Evolutionary conservation across 2,888 invertebrate species (phyloP).

Genomic region (Selenia dentaria): DNA sequence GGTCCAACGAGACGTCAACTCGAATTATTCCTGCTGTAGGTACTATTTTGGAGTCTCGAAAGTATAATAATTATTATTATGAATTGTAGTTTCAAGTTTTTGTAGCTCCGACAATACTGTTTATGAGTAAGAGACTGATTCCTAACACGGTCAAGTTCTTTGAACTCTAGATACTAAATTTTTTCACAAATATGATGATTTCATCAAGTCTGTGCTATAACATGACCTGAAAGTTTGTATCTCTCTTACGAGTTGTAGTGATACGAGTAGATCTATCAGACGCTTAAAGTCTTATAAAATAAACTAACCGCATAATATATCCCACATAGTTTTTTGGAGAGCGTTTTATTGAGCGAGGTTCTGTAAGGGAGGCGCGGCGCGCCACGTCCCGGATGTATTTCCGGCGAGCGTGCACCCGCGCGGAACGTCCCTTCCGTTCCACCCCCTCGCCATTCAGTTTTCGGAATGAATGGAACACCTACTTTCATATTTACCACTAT

Average conservation of each 20-base stretch:
- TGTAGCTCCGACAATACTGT: constrained; percentile 10
- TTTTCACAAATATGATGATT: too few relatives aligned
- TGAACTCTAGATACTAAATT: too few relatives aligned
- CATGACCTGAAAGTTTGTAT: too few relatives aligned
- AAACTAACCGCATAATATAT: neutral
- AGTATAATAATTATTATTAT: too few relatives aligned
- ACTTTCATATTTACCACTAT: constrained; percentile 29
- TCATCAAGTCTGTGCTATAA: too few relatives aligned
- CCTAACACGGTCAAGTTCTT: too few relatives aligned
- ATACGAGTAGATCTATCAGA: too few relatives aligned
- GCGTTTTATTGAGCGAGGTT: constrained; percentile 10
- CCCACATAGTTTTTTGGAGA: constrained; percentile 16
- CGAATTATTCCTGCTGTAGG: too few relatives aligned
- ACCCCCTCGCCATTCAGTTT: constrained; percentile 68
- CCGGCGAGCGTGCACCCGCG: constrained; percentile 74
- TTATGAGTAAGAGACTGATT: neutral
- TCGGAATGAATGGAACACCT: constrained; percentile 58
- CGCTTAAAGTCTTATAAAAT: too few relatives aligned
- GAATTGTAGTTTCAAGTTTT: constrained; percentile 30
- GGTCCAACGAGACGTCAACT: too few relatives aligned
- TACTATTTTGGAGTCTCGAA: too few relatives aligned
- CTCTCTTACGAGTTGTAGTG: too few relatives aligned
- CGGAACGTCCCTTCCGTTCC: constrained; percentile 80
- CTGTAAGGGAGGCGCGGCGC: constrained; percentile 47
- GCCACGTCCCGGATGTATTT: constrained; percentile 80